Conservation (phyloP, 2,113 vertebrate species). For the Pandion haliaetus region DNA sequence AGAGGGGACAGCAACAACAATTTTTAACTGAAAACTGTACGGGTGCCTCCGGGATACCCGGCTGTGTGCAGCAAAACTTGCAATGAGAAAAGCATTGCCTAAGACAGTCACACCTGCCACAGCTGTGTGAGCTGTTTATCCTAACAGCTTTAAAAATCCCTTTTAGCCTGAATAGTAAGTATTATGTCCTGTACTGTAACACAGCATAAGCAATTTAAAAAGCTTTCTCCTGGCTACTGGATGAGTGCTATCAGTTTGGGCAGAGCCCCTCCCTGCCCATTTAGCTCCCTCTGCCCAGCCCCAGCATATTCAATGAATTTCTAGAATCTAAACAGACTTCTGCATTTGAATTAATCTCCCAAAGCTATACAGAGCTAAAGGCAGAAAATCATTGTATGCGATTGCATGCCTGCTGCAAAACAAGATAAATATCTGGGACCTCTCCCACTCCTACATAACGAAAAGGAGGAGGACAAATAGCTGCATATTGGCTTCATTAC, state of each 20-base stretch:
- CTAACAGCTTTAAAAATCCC: background rate
- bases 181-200: background rate
- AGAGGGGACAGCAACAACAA: background rate
- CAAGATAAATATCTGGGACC: background rate
- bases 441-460: background rate
- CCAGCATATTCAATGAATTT: background rate
- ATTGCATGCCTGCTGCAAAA: background rate
- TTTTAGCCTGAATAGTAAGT: background rate
- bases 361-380: background rate
- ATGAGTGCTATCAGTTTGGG: background rate
- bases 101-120: background rate
- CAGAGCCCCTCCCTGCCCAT: background rate
- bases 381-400: background rate
- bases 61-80: background rate
- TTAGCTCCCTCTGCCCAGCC: background rate
- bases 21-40: accelerated
- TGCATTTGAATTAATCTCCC: background rate
- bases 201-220: background rate
- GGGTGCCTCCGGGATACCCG: accelerated
- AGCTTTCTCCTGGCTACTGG: background rate
- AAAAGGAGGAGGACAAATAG: background rate
- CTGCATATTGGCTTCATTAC: background rate
- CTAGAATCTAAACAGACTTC: background rate
- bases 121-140: background rate
- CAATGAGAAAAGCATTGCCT: accelerated